A percentile compares a stretch with the other conserved stretches of the same genome.
These are phyloP conservation scores for Archips crataeganus DNA, from an alignment of 2,888 invertebrate species.

Conservation along the genomic window DNA sequence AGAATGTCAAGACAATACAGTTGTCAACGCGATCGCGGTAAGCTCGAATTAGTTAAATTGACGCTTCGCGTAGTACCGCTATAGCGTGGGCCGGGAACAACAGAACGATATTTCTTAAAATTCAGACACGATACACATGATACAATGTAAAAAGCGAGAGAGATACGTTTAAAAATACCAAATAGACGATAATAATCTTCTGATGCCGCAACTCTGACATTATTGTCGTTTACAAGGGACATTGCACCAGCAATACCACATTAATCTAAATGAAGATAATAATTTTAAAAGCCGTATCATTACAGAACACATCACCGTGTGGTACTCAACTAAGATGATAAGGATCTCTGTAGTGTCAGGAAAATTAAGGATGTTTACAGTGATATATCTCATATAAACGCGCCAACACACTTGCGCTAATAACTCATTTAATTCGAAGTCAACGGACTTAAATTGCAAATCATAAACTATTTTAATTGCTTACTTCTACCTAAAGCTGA, in stretches of 20 bases:
- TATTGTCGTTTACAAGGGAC: neutral
- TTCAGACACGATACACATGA: slow-evolving; percentile 18
- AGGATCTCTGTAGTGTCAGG: slow-evolving; percentile 46
- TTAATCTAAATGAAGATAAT: slow-evolving; percentile 1
- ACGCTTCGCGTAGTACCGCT: slow-evolving; percentile 8
- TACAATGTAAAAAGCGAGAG: slow-evolving; percentile 10
- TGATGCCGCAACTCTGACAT: neutral
- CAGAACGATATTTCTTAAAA: slow-evolving; percentile 26
- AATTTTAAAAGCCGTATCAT: neutral
- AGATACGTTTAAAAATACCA: slow-evolving; percentile 16
- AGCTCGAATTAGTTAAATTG: slow-evolving; percentile 12
- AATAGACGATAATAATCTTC: slow-evolving; percentile 13
- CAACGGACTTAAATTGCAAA: slow-evolving; percentile 44
- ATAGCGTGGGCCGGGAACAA: slow-evolving; percentile 34
- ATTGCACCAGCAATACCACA: slow-evolving; percentile 1
- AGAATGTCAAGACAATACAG: slow-evolving; percentile 24
- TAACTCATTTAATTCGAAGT: slow-evolving; percentile 49
- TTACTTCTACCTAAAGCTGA: slow-evolving; percentile 26
- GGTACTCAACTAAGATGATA: slow-evolving; percentile 44
- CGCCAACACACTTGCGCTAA: slow-evolving; percentile 55
- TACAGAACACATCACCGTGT: neutral
- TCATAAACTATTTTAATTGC: slow-evolving; percentile 33
- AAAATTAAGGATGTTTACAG: slow-evolving; percentile 49
- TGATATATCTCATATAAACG: slow-evolving; percentile 45
- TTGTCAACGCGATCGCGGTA: slow-evolving; percentile 22